These are phyloP conservation scores for Phycodurus eques DNA, from an alignment of 2,113 vertebrate genomes.

Conservation along the genomic window DNA sequence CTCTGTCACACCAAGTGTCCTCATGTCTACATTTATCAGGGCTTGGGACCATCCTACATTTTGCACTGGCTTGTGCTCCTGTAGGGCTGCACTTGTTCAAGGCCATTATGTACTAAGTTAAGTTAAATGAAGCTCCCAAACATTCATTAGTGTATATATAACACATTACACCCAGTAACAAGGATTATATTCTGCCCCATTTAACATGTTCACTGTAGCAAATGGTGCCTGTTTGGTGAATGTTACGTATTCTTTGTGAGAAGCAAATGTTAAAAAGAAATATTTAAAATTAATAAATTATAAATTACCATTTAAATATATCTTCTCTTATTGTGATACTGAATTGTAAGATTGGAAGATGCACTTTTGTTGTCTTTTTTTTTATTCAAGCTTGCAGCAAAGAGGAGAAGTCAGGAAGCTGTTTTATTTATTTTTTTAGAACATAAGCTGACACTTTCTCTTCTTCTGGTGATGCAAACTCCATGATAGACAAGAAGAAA, in stretches of 20 bases:
- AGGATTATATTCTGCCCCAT: neutral
- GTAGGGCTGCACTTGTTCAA: no score
- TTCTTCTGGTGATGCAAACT: constrained; percentile 13
- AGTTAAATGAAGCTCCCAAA: no score
- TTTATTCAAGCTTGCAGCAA: neutral
- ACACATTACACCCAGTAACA: neutral
- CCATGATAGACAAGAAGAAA: neutral
- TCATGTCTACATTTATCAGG: no score
- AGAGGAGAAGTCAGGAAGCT: constrained; percentile 8
- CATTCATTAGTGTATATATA: no score
- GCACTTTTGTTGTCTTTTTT: neutral
- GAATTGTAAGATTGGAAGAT: neutral
- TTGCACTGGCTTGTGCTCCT: no score
- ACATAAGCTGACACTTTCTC: constrained; percentile 6
- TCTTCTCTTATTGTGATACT: neutral
- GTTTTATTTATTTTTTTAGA: constrained; percentile 21
- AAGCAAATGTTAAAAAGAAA: neutral
- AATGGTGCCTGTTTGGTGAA: neutral
- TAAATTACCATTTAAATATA: neutral
- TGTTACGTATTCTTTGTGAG: neutral
- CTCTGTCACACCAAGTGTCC: no score
- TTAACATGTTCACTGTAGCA: neutral
- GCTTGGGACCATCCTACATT: no score
- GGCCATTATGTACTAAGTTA: no score
- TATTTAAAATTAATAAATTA: neutral